These are phyloP conservation scores for Heliothis peltigera DNA, from an alignment of 2,888 invertebrate genomes.

Conservation along the genomic window DNA sequence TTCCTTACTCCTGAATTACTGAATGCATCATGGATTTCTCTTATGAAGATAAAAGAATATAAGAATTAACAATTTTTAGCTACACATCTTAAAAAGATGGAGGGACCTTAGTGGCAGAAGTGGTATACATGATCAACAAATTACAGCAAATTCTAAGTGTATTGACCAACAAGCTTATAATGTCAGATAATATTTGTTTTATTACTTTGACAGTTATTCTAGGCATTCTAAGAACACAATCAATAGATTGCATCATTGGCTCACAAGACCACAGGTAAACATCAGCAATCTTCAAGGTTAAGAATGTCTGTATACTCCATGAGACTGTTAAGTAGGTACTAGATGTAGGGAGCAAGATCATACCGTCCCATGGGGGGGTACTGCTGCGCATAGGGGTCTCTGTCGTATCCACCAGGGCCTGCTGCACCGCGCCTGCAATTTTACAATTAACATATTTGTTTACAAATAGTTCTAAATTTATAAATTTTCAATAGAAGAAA, in stretches of 20 bases:
- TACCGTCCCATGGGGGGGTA: slow-evolving; percentile 88
- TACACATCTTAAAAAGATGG: no score
- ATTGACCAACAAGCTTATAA: no score
- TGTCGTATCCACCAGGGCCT: slow-evolving; percentile 83
- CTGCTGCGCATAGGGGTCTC: slow-evolving; percentile 86
- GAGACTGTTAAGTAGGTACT: slow-evolving; percentile 26
- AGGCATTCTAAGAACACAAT: no score
- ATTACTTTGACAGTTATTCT: no score
- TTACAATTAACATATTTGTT: neutral
- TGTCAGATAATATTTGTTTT: no score
- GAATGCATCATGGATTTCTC: no score
- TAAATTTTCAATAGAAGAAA: no score
- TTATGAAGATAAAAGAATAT: neutral
- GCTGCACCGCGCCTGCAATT: slow-evolving; percentile 81
- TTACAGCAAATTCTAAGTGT: no score
- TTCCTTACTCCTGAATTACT: no score
- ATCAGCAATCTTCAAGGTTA: neutral
- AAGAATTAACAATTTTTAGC: neutral
- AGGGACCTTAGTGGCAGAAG: no score
- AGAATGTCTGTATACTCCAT: slow-evolving; percentile 47
- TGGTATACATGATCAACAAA: neutral
- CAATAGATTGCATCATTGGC: no score
- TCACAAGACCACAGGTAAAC: slow-evolving; percentile 26
- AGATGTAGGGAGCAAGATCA: slow-evolving; percentile 59
- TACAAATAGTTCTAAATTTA: neutral